Evolutionary conservation across 1,140 invertebrate species (phyloP).

Genomic region (Camponotus vicinus): DNA sequence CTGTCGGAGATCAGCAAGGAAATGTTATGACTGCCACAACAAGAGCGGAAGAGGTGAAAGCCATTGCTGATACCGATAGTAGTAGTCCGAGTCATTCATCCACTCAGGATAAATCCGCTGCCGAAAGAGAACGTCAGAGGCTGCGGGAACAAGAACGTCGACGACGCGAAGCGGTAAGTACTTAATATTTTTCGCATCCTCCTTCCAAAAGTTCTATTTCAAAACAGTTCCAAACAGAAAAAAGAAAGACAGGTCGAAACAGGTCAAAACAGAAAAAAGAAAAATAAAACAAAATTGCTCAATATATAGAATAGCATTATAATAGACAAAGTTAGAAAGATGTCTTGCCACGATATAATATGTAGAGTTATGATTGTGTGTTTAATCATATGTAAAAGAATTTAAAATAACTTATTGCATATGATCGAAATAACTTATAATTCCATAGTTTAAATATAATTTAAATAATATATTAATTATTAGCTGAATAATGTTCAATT

Average conservation of each 20-base stretch:
- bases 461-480: not conserved
- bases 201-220: not conserved
- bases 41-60: slow-evolving; percentile 87
- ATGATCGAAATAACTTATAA: not conserved
- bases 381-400: not conserved
- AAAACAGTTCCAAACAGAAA: not conserved
- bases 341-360: not conserved
- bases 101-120: slow-evolving; percentile 89
- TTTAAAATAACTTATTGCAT: not conserved
- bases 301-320: not conserved
- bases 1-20: slow-evolving; percentile 84
- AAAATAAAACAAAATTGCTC: not conserved
- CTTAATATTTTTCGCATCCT: not conserved
- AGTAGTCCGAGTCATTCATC: slow-evolving; percentile 87
- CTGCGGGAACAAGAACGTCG: slow-evolving; percentile 95
- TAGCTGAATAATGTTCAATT: not conserved
- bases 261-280: not conserved
- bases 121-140: slow-evolving; percentile 92
- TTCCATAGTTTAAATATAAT: not conserved
- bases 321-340: not conserved
- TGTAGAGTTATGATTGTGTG: not conserved
- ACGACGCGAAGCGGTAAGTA: slow-evolving; percentile 95
- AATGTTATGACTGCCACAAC: slow-evolving; percentile 77
- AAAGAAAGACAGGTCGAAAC: not conserved
- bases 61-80: slow-evolving; percentile 86